These are phyloP conservation scores for Selene dorsalis DNA, from an alignment of 2,797 vertebrate genomes.

Conservation along the genomic window DNA sequence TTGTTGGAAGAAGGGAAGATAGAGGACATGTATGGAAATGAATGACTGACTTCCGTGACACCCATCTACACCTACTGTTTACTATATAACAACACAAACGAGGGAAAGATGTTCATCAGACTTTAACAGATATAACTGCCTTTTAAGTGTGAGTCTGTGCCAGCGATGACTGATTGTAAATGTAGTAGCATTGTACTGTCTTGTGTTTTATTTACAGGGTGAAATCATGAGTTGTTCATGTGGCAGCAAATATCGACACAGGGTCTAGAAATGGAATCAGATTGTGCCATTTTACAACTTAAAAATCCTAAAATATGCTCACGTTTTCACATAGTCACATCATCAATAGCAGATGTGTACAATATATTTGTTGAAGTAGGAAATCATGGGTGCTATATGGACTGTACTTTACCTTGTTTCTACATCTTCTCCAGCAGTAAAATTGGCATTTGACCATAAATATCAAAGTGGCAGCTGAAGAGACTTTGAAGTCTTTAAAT, in stretches of 20 bases:
- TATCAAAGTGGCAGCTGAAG: slow-evolving; percentile 10
- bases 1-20: background rate
- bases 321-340: background rate
- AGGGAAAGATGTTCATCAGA: slow-evolving; percentile 5
- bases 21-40: slow-evolving; percentile 1
- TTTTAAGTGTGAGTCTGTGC: slow-evolving; percentile 37
- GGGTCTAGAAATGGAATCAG: background rate
- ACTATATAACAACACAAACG: slow-evolving; percentile 3
- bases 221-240: background rate
- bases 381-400: background rate
- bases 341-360: background rate
- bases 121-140: slow-evolving; percentile 22
- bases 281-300: slow-evolving; percentile 11
- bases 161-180: slow-evolving; percentile 33
- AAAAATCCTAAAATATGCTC: background rate
- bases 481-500: slow-evolving; percentile 4
- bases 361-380: background rate
- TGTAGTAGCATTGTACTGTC: slow-evolving; percentile 19
- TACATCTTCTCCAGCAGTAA: background rate
- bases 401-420: slow-evolving; percentile 7
- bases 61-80: background rate
- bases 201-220: slow-evolving; percentile 18
- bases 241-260: background rate
- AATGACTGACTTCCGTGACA: slow-evolving; percentile 13
- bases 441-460: background rate